Evolutionary conservation across 2,797 vertebrate species (phyloP).

Genomic region (Falco biarmicus): DNA sequence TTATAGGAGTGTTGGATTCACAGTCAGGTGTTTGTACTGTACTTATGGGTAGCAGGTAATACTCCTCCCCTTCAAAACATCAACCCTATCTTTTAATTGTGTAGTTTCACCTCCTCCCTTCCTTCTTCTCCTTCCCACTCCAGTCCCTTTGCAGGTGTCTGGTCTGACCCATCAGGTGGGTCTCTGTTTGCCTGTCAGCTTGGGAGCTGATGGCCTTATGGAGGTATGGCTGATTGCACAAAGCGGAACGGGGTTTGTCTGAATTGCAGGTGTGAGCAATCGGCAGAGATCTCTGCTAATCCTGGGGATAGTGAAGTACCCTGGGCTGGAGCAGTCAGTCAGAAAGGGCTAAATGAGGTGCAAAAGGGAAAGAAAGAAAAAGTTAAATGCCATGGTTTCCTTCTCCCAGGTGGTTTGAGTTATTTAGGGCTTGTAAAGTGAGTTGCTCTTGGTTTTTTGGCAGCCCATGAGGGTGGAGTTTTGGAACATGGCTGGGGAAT

Average conservation of each 20-base stretch:
- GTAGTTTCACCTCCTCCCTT: constrained; percentile 62
- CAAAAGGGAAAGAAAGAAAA: not conserved
- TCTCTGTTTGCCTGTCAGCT: constrained; percentile 89
- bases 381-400: not conserved
- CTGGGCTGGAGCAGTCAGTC: constrained; percentile 54
- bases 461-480: not conserved
- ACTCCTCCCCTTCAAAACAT: not conserved
- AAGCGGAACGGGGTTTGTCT: constrained; percentile 78
- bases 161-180: constrained; percentile 86
- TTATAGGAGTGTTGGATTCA: not conserved
- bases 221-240: constrained; percentile 89
- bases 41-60: not conserved
- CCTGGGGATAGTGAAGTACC: constrained; percentile 78
- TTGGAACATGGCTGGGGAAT: not conserved
- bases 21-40: not conserved
- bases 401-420: constrained; percentile 31
- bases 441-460: not conserved
- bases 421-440: not conserved
- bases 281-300: constrained; percentile 88
- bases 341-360: constrained; percentile 52
- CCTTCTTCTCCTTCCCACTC: constrained; percentile 35
- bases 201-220: constrained; percentile 85
- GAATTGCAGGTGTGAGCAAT: constrained; percentile 92
- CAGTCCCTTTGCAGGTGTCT: constrained; percentile 75
- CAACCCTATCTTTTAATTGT: constrained; percentile 40